These are phyloP conservation scores for Columbina picui DNA, from an alignment of 2,113 vertebrate genomes.

Conservation along the genomic window DNA sequence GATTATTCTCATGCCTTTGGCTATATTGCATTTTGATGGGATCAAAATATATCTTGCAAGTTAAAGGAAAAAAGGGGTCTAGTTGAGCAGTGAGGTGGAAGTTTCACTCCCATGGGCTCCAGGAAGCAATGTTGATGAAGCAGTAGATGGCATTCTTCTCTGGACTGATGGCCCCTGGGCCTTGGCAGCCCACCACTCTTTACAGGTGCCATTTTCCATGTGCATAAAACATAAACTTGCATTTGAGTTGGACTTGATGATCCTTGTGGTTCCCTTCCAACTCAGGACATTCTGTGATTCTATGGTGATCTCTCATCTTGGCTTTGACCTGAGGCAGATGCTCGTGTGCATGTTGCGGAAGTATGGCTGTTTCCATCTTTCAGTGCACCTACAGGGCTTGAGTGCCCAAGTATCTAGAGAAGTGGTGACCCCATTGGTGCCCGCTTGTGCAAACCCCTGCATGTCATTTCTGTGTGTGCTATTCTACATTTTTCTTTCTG, in stretches of 20 bases:
- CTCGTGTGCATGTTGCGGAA: rapidly evolving
- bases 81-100: neutral
- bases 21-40: neutral
- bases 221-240: neutral
- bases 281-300: too few relatives aligned
- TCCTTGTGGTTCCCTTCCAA: too few relatives aligned
- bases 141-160: neutral
- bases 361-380: neutral
- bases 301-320: neutral
- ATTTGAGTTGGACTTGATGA: too few relatives aligned
- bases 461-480: neutral
- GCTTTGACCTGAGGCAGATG: neutral
- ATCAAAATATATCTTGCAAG: neutral
- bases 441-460: neutral
- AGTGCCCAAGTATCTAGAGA: neutral
- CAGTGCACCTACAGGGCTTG: neutral
- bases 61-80: neutral
- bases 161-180: neutral
- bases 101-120: neutral
- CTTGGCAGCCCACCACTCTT: neutral
- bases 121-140: neutral
- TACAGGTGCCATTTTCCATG: neutral
- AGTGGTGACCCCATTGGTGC: neutral
- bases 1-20: neutral
- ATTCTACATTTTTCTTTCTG: neutral